phyloP scores from a whole-genome alignment of 2,888 invertebrate species.

The Caenorhabditis uteleia region DNA sequence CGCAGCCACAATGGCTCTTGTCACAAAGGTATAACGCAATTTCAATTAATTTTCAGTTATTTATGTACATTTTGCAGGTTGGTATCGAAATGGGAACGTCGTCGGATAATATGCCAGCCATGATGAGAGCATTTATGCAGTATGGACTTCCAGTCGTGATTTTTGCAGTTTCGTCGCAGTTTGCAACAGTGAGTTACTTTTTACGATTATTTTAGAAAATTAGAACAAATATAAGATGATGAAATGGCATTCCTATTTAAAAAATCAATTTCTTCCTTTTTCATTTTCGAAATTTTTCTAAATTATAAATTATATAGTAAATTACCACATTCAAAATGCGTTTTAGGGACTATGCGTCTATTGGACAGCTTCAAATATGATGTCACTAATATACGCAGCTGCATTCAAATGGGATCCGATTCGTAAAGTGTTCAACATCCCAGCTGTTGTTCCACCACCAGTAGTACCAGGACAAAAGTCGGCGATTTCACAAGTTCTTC shows the following conservation, averaged over 20 bases:
- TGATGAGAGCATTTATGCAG: constrained; percentile 58
- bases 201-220: not conserved
- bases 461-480: constrained; percentile 14
- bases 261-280: not conserved
- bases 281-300: not conserved
- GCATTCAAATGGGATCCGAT: constrained; percentile 54
- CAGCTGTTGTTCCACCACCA: constrained; percentile 40
- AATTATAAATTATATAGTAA: not conserved
- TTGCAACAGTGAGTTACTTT: constrained; percentile 57
- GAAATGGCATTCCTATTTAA: too few species aligned
- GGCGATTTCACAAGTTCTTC: constrained; percentile 35
- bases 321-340: not conserved
- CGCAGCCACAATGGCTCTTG: constrained; percentile 81
- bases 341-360: constrained; percentile 64
- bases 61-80: constrained; percentile 14
- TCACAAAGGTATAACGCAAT: constrained; percentile 79
- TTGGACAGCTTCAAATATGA: constrained; percentile 64
- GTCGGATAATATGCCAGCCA: constrained; percentile 57
- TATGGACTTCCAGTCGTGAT: constrained; percentile 63
- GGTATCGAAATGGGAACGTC: constrained; percentile 63
- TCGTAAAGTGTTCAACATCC: constrained; percentile 51
- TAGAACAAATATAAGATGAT: too few species aligned
- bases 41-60: too few species aligned
- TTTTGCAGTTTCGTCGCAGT: constrained; percentile 56
- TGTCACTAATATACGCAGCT: constrained; percentile 61